Evolutionary conservation across 2,888 invertebrate genomes (phyloP).

Genomic region (Tetanocera ferruginea): DNA sequence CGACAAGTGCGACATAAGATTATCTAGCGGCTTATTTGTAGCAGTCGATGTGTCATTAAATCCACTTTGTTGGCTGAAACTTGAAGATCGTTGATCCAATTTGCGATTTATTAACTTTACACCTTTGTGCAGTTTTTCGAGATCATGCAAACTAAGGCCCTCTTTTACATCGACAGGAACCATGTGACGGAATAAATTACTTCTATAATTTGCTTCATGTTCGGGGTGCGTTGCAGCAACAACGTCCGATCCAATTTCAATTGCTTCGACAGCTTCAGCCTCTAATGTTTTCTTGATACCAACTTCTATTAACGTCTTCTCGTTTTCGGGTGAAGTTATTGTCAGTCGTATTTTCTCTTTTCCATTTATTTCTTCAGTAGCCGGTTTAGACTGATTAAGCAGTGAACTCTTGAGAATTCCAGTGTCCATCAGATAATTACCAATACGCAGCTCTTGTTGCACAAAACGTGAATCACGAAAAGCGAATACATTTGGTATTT

Average conservation of each 20-base stretch:
- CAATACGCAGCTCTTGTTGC: conserved; percentile 68
- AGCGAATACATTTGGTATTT: conserved; percentile 68
- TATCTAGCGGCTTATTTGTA: conserved; percentile 42
- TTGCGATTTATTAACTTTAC: conserved; percentile 57
- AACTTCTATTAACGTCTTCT: conserved; percentile 64
- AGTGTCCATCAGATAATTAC: conserved; percentile 68
- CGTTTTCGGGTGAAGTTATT: conserved; percentile 67
- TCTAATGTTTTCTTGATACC: conserved; percentile 52
- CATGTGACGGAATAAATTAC: conserved; percentile 65
- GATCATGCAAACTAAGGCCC: conserved; percentile 62
- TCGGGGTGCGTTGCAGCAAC: background rate
- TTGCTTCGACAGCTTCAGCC: conserved; percentile 63
- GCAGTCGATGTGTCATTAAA: background rate
- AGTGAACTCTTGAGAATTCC: conserved; percentile 66
- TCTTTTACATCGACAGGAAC: conserved; percentile 64
- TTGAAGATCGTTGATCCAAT: conserved; percentile 57
- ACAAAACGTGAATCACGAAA: conserved; percentile 69
- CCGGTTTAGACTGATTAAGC: conserved; percentile 48
- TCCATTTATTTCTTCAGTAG: conserved; percentile 43
- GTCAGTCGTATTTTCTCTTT: conserved; percentile 62
- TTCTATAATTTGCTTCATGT: conserved; percentile 45
- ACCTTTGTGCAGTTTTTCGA: conserved; percentile 58
- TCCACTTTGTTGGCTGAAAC: conserved; percentile 47
- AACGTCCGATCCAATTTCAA: conserved; percentile 59
- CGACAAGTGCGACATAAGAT: conserved; percentile 59